These are phyloP conservation scores for Drosophila auraria DNA, from an alignment of 1,140 invertebrate genomes.

Conservation along the genomic window DNA sequence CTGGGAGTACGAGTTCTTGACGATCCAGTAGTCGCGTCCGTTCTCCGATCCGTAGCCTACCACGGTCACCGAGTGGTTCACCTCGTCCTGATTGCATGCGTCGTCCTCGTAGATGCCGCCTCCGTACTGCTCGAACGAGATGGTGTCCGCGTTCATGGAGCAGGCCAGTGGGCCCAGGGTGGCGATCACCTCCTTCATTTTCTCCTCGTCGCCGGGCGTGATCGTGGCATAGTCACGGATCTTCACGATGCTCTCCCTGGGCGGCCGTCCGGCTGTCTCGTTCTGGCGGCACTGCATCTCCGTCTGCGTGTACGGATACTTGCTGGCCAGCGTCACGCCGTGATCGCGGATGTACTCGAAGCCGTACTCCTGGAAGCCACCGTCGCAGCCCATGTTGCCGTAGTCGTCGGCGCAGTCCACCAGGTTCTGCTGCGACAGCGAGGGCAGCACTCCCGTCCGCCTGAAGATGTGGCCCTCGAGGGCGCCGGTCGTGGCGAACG, in stretches of 20 bases:
- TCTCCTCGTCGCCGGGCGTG: constrained; percentile 88
- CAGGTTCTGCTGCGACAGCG: constrained; percentile 88
- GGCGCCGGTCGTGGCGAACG: constrained; percentile 87
- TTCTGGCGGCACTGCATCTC: constrained; percentile 88
- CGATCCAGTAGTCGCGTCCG: constrained; percentile 90
- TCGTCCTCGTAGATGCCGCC: constrained; percentile 88
- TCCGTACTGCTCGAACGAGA: constrained; percentile 93
- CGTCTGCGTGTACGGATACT: constrained; percentile 86
- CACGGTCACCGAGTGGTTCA: constrained; percentile 87
- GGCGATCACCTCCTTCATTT: constrained; percentile 91
- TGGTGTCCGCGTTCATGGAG: constrained; percentile 92
- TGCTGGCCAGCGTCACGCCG: constrained; percentile 87
- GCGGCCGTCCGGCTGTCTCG: constrained; percentile 64
- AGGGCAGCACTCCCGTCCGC: constrained; percentile 89
- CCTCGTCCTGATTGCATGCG: constrained; percentile 85
- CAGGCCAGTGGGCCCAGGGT: constrained; percentile 91
- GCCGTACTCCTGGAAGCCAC: constrained; percentile 88
- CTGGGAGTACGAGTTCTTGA: constrained; percentile 91
- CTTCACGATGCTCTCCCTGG: constrained; percentile 87
- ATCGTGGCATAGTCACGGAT: constrained; percentile 90
- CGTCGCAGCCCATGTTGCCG: constrained; percentile 89
- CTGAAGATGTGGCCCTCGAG: constrained; percentile 88
- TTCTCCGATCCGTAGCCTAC: constrained; percentile 87
- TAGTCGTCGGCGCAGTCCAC: constrained; percentile 88
- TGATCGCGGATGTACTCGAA: constrained; percentile 89